These are phyloP conservation scores for Aphelocoma californica DNA, from an alignment of 2,797 vertebrate genomes.

Conservation along the genomic window DNA sequence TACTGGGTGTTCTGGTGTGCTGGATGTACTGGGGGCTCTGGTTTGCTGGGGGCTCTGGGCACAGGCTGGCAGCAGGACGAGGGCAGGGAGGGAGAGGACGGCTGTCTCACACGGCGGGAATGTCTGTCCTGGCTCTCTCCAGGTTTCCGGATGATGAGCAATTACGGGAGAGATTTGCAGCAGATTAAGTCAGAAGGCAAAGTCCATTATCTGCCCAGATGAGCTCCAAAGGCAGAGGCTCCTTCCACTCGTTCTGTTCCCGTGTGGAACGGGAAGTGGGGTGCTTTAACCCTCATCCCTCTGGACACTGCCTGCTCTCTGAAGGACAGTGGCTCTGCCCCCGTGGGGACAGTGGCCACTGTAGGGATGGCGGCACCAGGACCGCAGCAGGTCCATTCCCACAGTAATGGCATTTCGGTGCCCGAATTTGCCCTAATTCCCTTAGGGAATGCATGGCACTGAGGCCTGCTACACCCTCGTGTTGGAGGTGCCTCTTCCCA, in stretches of 20 bases:
- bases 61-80: not conserved
- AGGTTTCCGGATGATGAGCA: constrained; percentile 28
- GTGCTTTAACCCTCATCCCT: not conserved
- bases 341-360: fast-evolving
- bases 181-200: constrained; percentile 44
- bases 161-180: constrained; percentile 37
- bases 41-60: not conserved
- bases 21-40: not conserved
- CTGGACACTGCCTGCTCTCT: fast-evolving
- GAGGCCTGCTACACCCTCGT: not conserved
- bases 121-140: not conserved
- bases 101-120: not conserved
- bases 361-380: not conserved
- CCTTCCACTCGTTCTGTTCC: too few species aligned
- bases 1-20: not conserved
- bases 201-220: constrained; percentile 38
- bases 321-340: not conserved
- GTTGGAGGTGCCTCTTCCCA: not conserved
- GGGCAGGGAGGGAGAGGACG: not conserved
- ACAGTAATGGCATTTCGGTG: fast-evolving
- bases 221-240: not conserved
- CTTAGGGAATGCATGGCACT: fast-evolving
- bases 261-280: fast-evolving
- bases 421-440: fast-evolving
- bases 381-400: not conserved